Percentiles rank a stretch among this genome's conserved stretches.
These are phyloP conservation scores for Gorilla gorilla DNA, from an alignment of 2,113 vertebrate species.

Conservation along the genomic window DNA sequence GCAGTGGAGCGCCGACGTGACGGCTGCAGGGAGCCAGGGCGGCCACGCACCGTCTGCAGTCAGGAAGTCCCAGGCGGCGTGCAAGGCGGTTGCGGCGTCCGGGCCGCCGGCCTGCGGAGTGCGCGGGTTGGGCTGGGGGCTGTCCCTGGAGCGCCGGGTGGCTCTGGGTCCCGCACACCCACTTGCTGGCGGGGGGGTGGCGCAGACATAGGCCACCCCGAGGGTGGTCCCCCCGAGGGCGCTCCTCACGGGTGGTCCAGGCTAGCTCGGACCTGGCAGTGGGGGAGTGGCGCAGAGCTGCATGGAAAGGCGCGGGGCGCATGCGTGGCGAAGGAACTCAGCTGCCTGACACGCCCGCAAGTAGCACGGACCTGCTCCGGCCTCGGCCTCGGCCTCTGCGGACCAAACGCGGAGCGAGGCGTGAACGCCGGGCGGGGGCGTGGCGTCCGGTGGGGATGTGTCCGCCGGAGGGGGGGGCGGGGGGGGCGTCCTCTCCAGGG, in stretches of 20 bases:
- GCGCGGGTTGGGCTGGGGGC: not conserved
- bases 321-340: too few species aligned
- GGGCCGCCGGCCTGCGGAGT: not conserved
- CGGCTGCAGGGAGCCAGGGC: too few species aligned
- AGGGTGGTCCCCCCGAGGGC: not conserved
- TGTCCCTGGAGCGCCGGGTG: not conserved
- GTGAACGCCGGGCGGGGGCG: too few species aligned
- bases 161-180: not conserved
- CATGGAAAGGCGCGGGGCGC: not conserved
- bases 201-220: not conserved
- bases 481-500: not conserved
- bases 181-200: not conserved
- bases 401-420: too few species aligned
- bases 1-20: not conserved
- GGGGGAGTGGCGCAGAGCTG: not conserved
- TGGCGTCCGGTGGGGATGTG: too few species aligned
- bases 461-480: not conserved
- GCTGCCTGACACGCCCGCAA: not conserved
- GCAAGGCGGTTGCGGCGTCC: not conserved
- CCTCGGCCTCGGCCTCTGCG: fast-evolving
- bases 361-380: fast-evolving
- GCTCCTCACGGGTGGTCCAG: not conserved
- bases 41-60: not conserved
- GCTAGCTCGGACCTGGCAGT: not conserved
- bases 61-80: not conserved